These are phyloP conservation scores for Drosophila miranda DNA, from an alignment of 1,140 invertebrate species.

Conservation along the genomic window DNA sequence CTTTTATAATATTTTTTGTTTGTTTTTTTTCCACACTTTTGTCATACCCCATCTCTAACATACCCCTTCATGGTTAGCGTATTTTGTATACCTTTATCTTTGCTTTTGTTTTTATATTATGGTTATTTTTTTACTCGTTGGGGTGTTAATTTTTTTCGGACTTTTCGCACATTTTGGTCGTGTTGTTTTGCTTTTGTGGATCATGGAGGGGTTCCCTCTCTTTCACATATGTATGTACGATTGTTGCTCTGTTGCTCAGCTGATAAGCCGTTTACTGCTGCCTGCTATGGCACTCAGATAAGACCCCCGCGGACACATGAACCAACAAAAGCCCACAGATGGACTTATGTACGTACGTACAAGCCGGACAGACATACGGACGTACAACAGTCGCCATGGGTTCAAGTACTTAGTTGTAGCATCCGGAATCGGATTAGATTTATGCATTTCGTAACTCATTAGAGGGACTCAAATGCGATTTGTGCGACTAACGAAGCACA, in stretches of 20 bases:
- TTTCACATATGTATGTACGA: constrained; percentile 8
- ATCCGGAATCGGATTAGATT: constrained; percentile 49
- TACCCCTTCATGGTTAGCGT: constrained; percentile 2
- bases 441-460: constrained; percentile 56
- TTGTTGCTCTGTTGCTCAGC: constrained; percentile 25
- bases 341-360: constrained; percentile 2
- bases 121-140: constrained; percentile 1
- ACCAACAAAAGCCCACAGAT: background rate
- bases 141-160: constrained; percentile 53
- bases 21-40: background rate
- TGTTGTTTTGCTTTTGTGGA: constrained; percentile 36
- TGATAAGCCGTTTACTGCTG: constrained; percentile 66
- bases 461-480: constrained; percentile 43
- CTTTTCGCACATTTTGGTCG: constrained; percentile 50
- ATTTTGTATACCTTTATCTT: constrained; percentile 21
- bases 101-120: constrained; percentile 9
- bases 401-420: constrained; percentile 24
- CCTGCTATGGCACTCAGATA: constrained; percentile 32
- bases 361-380: constrained; percentile 1
- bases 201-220: constrained; percentile 39
- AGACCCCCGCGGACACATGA: constrained; percentile 15
- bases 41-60: background rate
- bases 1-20: too few relatives aligned
- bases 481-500: constrained; percentile 26
- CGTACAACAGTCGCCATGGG: constrained; percentile 8